A percentile compares a stretch with the other conserved stretches of the same genome.
These are phyloP conservation scores for Thripadectes ignobilis DNA, from an alignment of 2,797 vertebrate species.

Conservation along the genomic window DNA sequence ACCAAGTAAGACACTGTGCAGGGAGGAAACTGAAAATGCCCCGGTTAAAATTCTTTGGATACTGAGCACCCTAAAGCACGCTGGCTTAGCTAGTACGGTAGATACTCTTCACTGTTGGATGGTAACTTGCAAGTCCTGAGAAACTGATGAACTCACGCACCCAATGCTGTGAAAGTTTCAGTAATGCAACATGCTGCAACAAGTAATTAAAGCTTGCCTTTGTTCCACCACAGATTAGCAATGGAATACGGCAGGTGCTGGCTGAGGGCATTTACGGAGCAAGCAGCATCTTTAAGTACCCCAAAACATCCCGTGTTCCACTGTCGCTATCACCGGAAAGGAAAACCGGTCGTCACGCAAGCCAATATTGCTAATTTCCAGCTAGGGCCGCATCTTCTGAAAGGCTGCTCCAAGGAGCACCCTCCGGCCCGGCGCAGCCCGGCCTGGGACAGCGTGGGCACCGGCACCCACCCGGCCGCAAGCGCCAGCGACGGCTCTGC, in stretches of 20 bases:
- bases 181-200: rapidly evolving
- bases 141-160: rapidly evolving
- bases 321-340: rapidly evolving
- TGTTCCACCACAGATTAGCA: neutral
- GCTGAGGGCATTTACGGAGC: rapidly evolving
- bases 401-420: neutral
- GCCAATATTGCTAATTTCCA: rapidly evolving
- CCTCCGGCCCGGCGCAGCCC: neutral
- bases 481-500: rapidly evolving
- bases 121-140: neutral
- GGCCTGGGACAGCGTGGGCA: too few species aligned
- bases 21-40: neutral
- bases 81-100: rapidly evolving
- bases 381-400: neutral
- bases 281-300: rapidly evolving
- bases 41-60: neutral
- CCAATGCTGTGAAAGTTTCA: neutral
- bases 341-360: rapidly evolving
- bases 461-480: too few species aligned
- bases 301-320: neutral
- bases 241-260: rapidly evolving
- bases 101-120: neutral
- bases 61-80: rapidly evolving
- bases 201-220: neutral
- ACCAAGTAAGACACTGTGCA: neutral